Conservation (phyloP, 2,888 invertebrate species). For the Adelphocoris suturalis region DNA sequence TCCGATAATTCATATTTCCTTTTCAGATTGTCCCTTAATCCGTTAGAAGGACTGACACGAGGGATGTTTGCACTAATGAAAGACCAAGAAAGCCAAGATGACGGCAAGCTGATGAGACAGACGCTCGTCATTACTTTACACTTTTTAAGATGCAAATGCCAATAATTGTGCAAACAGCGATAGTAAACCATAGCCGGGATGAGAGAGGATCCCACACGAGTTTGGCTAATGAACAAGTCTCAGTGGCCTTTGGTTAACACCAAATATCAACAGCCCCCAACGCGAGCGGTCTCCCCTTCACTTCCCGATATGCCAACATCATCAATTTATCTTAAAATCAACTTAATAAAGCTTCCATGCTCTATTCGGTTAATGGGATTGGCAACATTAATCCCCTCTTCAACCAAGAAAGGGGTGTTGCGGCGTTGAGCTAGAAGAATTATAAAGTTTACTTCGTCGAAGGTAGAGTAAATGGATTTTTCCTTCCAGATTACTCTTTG, state of each 20-base stretch:
- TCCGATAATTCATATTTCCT: not conserved
- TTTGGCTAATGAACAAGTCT: constrained; percentile 59
- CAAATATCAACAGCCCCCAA: constrained; percentile 33
- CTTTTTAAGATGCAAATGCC: constrained; percentile 66
- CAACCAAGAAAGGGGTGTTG: constrained; percentile 42
- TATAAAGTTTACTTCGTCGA: constrained; percentile 56
- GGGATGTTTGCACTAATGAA: not conserved
- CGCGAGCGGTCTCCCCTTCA: not conserved
- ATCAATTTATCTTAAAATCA: constrained; percentile 63
- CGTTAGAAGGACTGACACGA: not conserved
- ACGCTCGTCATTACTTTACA: constrained; percentile 52
- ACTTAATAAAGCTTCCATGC: constrained; percentile 59
- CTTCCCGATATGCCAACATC: constrained; percentile 33
- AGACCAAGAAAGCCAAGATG: not conserved
- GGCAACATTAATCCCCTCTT: constrained; percentile 55
- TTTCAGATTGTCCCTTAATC: not conserved
- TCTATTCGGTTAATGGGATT: constrained; percentile 60
- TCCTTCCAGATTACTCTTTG: constrained; percentile 56
- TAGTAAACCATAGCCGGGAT: constrained; percentile 51
- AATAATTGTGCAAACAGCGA: constrained; percentile 69
- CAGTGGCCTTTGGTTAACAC: not conserved
- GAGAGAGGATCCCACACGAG: not conserved
- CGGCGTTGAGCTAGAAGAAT: constrained; percentile 52
- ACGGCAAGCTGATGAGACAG: not conserved
- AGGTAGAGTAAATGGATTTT: constrained; percentile 57